Base-by-base conservation (phyloP, 2,888 invertebrate species). In the Epinotia nisella region DNA sequence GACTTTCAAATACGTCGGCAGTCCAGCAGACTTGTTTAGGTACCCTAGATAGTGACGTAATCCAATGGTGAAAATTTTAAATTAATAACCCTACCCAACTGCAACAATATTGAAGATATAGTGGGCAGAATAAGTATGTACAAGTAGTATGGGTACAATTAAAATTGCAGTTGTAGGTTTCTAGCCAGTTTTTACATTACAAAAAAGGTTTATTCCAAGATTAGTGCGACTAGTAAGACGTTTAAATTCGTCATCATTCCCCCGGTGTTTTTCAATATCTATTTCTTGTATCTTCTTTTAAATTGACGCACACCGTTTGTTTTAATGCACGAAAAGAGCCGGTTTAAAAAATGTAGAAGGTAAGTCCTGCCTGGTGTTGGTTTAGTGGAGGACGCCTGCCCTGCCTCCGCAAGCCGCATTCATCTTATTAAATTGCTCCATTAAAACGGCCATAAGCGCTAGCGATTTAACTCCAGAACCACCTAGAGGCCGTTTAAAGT, bases 391-490 rank as follows among this genome's bases (percentile, higher is more conserved):
- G 78, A 76, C 74, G 76, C 76, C 75, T 70, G 75, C 76, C 72
- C 77, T 71, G 75, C 78, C 73, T 77, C 82, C 84, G 84, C 83
- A 81, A 85, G 79, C 82, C 82, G 83, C 87, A 86, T 89, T 88
- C 81, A 89, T 89, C 87, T 85, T 82, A 84, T 82, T 84, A 87
- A 89, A 89, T 87, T 85, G 85, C 84, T 77, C 88, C 84, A 89
- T 90, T 89, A 89, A 88, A 82, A 80, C 80, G 79, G 81, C 84
- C 82, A 81, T 87, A 86, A 89, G 85, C 85, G 80, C 79, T 80
- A 82, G 79, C 81, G 82, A 81, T 85, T 81, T 81, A 81, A 82
- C 80, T 60, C 51, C 75, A 74, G 69, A 76, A 78, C 78, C 68
- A 70, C 74, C 68, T 73, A 74, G 75, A 76, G 74, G 62, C 62